These are phyloP conservation scores for Alethe diademata DNA, from an alignment of 2,113 vertebrate species.

Conservation along the genomic window DNA sequence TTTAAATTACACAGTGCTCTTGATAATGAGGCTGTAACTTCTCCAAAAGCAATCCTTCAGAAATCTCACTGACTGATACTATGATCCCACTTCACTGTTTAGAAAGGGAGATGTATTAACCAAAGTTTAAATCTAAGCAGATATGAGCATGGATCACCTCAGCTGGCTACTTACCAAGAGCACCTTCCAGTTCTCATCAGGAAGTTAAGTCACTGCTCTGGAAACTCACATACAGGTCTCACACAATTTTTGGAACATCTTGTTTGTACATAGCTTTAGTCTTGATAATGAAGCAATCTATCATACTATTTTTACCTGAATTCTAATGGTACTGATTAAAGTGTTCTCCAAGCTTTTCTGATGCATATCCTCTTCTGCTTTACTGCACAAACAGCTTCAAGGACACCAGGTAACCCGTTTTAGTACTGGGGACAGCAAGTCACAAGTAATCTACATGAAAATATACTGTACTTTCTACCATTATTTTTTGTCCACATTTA, in stretches of 20 bases:
- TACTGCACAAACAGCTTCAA: not conserved
- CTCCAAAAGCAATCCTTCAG: not conserved
- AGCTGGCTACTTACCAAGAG: not conserved
- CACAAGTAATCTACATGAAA: not conserved
- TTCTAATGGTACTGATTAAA: not conserved
- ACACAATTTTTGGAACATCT: not conserved
- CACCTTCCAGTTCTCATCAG: not conserved
- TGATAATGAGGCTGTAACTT: not conserved
- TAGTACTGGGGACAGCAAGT: not conserved
- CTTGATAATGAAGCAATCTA: not conserved
- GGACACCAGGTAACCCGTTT: not conserved
- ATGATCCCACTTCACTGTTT: not conserved
- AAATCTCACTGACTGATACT: not conserved
- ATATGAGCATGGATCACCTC: fast-evolving
- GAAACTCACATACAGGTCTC: not conserved
- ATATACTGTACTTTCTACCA: not conserved
- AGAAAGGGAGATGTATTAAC: not conserved
- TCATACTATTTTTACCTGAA: not conserved
- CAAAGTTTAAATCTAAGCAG: not conserved
- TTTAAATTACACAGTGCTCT: not conserved
- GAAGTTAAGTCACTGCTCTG: not conserved
- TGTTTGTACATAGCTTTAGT: not conserved
- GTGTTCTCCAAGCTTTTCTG: not conserved
- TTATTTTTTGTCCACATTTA: slow-evolving; percentile 49
- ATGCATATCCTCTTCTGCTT: not conserved